Evolutionary conservation across 2,113 vertebrate species (phyloP).

Genomic region (Tangachromis dhanisi): DNA sequence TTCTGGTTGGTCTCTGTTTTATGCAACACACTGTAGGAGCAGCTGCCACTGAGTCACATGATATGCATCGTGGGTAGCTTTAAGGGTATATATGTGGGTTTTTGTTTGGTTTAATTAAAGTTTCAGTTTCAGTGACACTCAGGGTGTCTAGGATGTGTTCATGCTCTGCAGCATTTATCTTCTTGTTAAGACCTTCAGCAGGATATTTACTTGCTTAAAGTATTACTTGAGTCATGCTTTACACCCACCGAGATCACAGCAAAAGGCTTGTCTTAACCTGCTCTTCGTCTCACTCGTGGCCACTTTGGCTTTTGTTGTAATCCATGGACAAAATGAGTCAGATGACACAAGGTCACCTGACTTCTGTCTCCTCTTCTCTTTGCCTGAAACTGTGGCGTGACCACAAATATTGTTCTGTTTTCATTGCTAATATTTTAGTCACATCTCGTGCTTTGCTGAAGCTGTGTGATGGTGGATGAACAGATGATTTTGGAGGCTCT

Average conservation of each 20-base stretch:
- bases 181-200: neutral
- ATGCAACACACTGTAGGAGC: neutral
- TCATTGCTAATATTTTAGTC: neutral
- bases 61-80: neutral
- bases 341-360: neutral
- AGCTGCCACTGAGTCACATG: neutral
- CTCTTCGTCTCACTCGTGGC: neutral
- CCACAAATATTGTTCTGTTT: neutral
- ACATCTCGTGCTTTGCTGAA: neutral
- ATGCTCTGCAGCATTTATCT: neutral
- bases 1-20: neutral
- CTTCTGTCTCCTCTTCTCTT: neutral
- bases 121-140: neutral
- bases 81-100: neutral
- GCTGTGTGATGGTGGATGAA: neutral
- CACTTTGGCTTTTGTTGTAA: neutral
- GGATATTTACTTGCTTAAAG: neutral
- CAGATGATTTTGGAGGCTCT: neutral
- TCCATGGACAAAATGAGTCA: neutral
- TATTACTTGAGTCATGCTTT: neutral
- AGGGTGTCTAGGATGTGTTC: neutral
- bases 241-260: neutral
- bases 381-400: neutral
- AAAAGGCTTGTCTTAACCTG: conserved; percentile 2
- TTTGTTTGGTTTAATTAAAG: neutral